A percentile compares a stretch with the other conserved stretches of the same genome.
Conservation (phyloP, 1,140 invertebrate genomes). For the Antheraea pernyi region DNA sequence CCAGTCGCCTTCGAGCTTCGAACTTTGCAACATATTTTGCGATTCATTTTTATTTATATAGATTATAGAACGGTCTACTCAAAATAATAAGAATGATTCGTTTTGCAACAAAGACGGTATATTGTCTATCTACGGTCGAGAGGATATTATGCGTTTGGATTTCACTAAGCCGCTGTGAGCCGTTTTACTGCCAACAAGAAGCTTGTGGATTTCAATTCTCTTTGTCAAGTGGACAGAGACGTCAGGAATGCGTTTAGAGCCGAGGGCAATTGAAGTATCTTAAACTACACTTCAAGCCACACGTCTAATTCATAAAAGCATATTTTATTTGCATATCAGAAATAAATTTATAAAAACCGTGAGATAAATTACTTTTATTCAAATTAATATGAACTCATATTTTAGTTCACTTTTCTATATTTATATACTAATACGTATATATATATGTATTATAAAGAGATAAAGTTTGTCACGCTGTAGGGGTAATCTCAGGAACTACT, state of each 20-base stretch:
- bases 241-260: slow-evolving; percentile 45
- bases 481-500: too few species aligned
- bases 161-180: slow-evolving; percentile 40
- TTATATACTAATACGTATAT: too few species aligned
- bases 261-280: slow-evolving; percentile 40
- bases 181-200: slow-evolving; percentile 42
- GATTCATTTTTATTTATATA: too few species aligned
- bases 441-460: too few species aligned
- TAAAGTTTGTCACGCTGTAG: too few species aligned
- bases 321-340: neutral
- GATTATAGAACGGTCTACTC: neutral
- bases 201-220: slow-evolving; percentile 51
- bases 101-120: neutral
- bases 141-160: slow-evolving; percentile 17
- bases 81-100: neutral
- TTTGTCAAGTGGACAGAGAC: slow-evolving; percentile 45
- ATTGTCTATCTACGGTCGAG: slow-evolving; percentile 7
- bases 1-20: too few species aligned
- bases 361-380: neutral
- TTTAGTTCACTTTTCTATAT: too few species aligned
- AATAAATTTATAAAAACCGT: slow-evolving; percentile 1
- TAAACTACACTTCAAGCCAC: slow-evolving; percentile 20
- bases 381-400: too few species aligned
- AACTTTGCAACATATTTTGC: too few species aligned
- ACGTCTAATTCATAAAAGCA: neutral